phyloP scores from a whole-genome alignment of 2,797 vertebrate genomes.

The Acanthurus leucopareius region DNA sequence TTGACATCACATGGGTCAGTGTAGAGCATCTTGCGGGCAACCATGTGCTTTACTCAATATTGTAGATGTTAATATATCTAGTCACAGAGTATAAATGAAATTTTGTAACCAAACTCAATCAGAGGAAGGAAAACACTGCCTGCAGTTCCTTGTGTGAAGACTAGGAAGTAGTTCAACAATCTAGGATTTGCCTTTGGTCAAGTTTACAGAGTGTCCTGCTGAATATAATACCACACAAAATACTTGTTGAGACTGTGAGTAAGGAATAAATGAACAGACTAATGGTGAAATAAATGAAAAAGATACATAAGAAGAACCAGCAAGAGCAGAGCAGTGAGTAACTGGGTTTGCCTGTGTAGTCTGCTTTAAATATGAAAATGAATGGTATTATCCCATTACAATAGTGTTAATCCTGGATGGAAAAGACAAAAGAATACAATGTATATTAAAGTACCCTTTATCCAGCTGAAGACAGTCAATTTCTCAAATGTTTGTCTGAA shows the following conservation, averaged over 20 bases:
- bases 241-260: background rate
- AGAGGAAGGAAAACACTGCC: background rate
- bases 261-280: background rate
- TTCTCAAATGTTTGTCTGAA: too few species aligned
- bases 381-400: too few species aligned
- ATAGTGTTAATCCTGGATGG: too few species aligned
- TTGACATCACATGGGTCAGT: background rate
- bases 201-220: too few species aligned
- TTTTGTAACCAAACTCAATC: background rate
- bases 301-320: background rate
- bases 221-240: background rate
- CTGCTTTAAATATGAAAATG: background rate
- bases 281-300: background rate
- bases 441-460: too few species aligned
- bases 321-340: background rate
- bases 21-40: background rate
- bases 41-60: background rate
- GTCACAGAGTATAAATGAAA: background rate
- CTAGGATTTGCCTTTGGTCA: background rate
- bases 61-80: background rate
- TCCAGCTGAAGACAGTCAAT: too few species aligned
- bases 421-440: too few species aligned
- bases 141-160: background rate
- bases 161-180: background rate
- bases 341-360: background rate